These are phyloP conservation scores for Cheumatopsyche charites DNA, from an alignment of 1,140 invertebrate genomes.

Conservation along the genomic window DNA sequence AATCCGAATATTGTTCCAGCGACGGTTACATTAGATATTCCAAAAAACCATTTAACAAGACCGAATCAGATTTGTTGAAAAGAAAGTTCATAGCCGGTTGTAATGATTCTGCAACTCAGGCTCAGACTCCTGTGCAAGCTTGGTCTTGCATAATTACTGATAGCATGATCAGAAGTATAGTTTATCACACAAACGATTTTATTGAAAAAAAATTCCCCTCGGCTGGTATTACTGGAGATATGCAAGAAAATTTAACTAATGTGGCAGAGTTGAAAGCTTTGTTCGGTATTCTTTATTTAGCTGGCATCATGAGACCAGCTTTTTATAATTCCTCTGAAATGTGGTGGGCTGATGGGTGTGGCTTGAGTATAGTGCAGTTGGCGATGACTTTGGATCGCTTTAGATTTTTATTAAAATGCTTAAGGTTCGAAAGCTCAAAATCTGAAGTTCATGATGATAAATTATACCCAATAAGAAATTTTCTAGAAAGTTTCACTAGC, in stretches of 20 bases:
- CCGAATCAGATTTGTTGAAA: slow-evolving; percentile 30
- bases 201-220: slow-evolving; percentile 49
- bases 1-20: slow-evolving; percentile 54
- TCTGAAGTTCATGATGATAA: slow-evolving; percentile 51
- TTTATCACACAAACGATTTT: slow-evolving; percentile 58
- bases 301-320: slow-evolving; percentile 57
- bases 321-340: slow-evolving; percentile 59
- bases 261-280: slow-evolving; percentile 59
- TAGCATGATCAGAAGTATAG: slow-evolving; percentile 58
- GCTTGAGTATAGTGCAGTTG: slow-evolving; percentile 54
- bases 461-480: slow-evolving; percentile 59
- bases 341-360: slow-evolving; percentile 57
- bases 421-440: slow-evolving; percentile 57
- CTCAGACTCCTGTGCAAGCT: slow-evolving; percentile 53
- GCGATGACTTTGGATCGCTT: slow-evolving; percentile 60
- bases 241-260: slow-evolving; percentile 50
- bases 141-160: slow-evolving; percentile 60
- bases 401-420: slow-evolving; percentile 57
- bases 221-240: slow-evolving; percentile 39
- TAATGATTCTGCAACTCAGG: slow-evolving; percentile 46
- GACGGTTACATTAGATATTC: slow-evolving; percentile 48
- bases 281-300: slow-evolving; percentile 60
- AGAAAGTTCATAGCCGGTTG: slow-evolving; percentile 42
- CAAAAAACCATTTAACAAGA: slow-evolving; percentile 33
- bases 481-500: slow-evolving; percentile 60